Conservation (phyloP, 53 echinoderm and acorn worm genomes). For the Luidia sarsii region DNA sequence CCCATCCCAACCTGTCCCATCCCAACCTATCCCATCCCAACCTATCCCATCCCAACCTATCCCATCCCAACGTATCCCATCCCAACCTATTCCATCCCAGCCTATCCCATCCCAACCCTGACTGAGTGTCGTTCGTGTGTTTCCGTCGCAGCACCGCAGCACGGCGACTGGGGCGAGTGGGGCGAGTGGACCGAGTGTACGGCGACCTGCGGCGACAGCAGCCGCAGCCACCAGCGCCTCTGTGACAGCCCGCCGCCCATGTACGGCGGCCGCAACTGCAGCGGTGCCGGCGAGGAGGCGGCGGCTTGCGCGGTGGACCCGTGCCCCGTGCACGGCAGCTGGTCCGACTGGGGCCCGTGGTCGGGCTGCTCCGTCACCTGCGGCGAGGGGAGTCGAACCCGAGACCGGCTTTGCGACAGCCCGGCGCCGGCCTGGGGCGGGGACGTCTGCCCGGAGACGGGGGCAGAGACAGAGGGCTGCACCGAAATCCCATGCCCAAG, state of each 20-base stretch:
- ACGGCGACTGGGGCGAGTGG: constrained; percentile 75
- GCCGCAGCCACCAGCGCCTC: constrained; percentile 2
- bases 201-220: constrained; percentile 60
- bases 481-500: constrained; percentile 35
- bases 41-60: no score
- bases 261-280: constrained; percentile 44
- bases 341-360: constrained; percentile 69
- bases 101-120: no score
- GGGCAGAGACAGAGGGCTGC: constrained; percentile 20
- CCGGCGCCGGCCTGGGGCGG: constrained; percentile 69
- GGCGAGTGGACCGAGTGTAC: constrained; percentile 46
- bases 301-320: constrained; percentile 34
- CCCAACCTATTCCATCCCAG: no score
- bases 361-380: constrained; percentile 52
- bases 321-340: constrained; percentile 57
- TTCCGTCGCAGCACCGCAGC: constrained; percentile 34
- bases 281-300: constrained; percentile 1
- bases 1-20: no score
- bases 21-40: no score
- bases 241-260: constrained; percentile 63
- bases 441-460: constrained; percentile 38
- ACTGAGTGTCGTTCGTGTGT: no score
- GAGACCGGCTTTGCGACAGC: constrained; percentile 44
- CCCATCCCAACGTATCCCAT: no score
- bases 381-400: constrained; percentile 50